Percentiles rank a stretch among this genome's conserved stretches.
Evolutionary conservation across 2,113 vertebrate species (phyloP).

Genomic region (Rhadina sibilatrix): DNA sequence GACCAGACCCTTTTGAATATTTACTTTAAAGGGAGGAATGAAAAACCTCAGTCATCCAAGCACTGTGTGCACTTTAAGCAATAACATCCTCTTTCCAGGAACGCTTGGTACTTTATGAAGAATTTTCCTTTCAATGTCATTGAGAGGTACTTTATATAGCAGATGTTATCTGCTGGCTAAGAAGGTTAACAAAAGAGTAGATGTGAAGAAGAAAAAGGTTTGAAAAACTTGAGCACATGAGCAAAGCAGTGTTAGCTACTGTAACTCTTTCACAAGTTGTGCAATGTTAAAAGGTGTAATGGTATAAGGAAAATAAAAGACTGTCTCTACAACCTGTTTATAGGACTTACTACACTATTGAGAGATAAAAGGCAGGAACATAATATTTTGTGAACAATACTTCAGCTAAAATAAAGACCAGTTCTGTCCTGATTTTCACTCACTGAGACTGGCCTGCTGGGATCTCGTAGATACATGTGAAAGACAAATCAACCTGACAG

Average conservation of each 20-base stretch:
- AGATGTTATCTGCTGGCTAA: not conserved
- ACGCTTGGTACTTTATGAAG: not conserved
- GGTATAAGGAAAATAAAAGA: not conserved
- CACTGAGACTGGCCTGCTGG: not conserved
- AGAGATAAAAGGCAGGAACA: not conserved
- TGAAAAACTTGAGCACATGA: not conserved
- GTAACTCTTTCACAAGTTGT: not conserved
- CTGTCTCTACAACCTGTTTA: not conserved
- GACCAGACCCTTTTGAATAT: constrained; percentile 2
- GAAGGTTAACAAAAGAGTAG: not conserved
- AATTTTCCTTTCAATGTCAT: not conserved
- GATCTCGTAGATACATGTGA: not conserved
- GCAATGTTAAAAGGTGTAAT: not conserved
- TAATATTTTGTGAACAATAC: not conserved
- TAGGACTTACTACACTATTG: not conserved
- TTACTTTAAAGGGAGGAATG: constrained; percentile 11
- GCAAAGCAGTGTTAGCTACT: not conserved
- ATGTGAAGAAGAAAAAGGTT: not conserved
- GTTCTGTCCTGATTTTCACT: not conserved
- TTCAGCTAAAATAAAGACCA: not conserved
- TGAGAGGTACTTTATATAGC: not conserved
- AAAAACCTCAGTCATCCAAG: not conserved
- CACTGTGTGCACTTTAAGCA: not conserved
- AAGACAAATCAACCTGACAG: not conserved
- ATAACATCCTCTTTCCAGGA: constrained; percentile 13